Conservation (phyloP, 2,888 invertebrate genomes). For the Timema podura region DNA sequence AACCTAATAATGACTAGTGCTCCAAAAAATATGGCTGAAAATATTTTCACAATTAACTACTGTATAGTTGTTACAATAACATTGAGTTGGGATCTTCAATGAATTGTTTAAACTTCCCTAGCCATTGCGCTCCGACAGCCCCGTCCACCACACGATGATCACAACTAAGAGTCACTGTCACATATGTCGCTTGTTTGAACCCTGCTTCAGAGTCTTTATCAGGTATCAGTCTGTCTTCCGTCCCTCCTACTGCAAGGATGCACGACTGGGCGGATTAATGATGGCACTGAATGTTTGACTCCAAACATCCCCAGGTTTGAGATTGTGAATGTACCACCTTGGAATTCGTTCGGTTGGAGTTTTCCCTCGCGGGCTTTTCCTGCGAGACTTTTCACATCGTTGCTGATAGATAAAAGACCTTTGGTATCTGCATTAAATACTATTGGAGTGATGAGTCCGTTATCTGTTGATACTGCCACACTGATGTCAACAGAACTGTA, state of each 20-base stretch:
- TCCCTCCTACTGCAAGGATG: conserved; percentile 80
- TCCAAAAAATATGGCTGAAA: too few species aligned
- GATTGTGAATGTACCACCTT: conserved; percentile 85
- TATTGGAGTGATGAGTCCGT: conserved; percentile 95
- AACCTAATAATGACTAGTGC: too few species aligned
- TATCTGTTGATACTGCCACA: conserved; percentile 93
- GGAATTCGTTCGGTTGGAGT: conserved; percentile 90
- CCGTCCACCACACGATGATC: conserved; percentile 98
- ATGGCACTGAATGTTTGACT: conserved; percentile 87
- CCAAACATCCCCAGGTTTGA: conserved; percentile 96
- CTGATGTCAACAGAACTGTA: conserved; percentile 89
- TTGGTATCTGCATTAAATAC: conserved; percentile 87
- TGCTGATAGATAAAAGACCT: conserved; percentile 79
- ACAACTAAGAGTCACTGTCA: conserved; percentile 91
- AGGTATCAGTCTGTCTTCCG: conserved; percentile 16
- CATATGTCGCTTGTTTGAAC: conserved; percentile 66
- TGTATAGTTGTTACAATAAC: conserved; percentile 76
- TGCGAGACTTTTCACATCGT: conserved; percentile 74
- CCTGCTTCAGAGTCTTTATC: conserved; percentile 19
- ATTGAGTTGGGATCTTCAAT: conserved; percentile 92
- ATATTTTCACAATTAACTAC: too few species aligned
- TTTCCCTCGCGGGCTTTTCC: conserved; percentile 83
- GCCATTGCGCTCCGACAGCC: conserved; percentile 95
- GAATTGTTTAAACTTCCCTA: conserved; percentile 80
- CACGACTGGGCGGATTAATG: conserved; percentile 95